Evolutionary conservation across 1,140 invertebrate species (phyloP).

Genomic region (Sinonovacula constricta): DNA sequence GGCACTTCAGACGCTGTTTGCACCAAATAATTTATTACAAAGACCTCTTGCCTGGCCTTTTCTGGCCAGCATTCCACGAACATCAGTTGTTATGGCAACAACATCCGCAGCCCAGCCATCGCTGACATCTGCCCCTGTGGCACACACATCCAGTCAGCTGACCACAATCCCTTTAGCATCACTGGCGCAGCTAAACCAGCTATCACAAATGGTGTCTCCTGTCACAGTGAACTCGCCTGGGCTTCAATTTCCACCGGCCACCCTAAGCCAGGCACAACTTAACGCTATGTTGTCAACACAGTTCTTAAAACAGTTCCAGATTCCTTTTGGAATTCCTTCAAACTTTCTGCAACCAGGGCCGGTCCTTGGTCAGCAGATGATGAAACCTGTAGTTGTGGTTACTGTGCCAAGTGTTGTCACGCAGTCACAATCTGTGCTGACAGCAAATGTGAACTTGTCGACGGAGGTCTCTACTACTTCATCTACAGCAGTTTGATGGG

Average conservation of each 20-base stretch:
- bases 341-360: no score
- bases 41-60: conserved; percentile 40
- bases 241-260: conserved; percentile 40
- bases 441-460: no score
- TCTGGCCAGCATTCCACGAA: conserved; percentile 25
- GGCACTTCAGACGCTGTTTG: conserved; percentile 25
- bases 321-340: no score
- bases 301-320: conserved; percentile 40
- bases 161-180: conserved; percentile 54
- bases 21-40: conserved; percentile 27
- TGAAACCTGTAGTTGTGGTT: no score
- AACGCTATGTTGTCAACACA: conserved; percentile 41
- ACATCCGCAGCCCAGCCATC: conserved; percentile 72
- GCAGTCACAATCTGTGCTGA: no score
- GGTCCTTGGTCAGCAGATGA: no score
- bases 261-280: conserved; percentile 34
- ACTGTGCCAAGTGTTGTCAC: no score
- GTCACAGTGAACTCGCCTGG: conserved; percentile 79
- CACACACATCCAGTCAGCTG: conserved; percentile 54
- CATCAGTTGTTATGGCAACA: conserved; percentile 17
- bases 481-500: no score
- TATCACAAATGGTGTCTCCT: conserved; percentile 79
- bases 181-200: conserved; percentile 69
- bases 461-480: no score
- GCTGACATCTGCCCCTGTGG: conserved; percentile 61